phyloP scores from a whole-genome alignment of 2,888 invertebrate genomes.

The Sphinx pinastri region DNA sequence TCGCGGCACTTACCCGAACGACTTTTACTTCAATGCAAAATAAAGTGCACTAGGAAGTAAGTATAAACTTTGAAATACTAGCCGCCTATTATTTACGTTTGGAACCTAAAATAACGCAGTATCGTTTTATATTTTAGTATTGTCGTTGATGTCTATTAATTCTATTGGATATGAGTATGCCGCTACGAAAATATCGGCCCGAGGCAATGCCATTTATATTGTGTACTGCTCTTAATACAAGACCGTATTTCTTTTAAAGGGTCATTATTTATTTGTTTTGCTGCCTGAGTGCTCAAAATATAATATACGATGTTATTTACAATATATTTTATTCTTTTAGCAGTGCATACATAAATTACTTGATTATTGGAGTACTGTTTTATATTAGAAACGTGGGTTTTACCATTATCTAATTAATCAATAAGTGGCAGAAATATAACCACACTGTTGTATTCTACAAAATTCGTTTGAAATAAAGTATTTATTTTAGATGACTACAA shows the following conservation, averaged over 20 bases:
- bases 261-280: constrained; percentile 21
- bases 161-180: constrained; percentile 27
- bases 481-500: too few relatives aligned
- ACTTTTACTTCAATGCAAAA: background rate
- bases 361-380: background rate
- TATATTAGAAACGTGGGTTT: background rate
- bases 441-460: background rate
- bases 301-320: constrained; percentile 11
- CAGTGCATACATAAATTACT: background rate
- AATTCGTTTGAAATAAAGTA: background rate
- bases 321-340: background rate
- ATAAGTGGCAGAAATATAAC: background rate
- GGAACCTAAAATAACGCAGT: background rate
- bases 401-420: background rate
- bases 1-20: background rate
- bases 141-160: constrained; percentile 17
- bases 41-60: background rate
- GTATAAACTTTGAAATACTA: background rate
- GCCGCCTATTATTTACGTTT: background rate
- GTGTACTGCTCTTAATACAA: constrained; percentile 35
- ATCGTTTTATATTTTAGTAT: background rate
- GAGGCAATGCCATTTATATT: constrained; percentile 37
- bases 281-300: background rate
- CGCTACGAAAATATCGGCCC: constrained; percentile 43
- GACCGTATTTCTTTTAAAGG: constrained; percentile 36